Evolutionary conservation across 2,888 invertebrate genomes (phyloP), one percentile per base, ranked within the genome.

Genomic region (Drosophila robusta): DNA sequence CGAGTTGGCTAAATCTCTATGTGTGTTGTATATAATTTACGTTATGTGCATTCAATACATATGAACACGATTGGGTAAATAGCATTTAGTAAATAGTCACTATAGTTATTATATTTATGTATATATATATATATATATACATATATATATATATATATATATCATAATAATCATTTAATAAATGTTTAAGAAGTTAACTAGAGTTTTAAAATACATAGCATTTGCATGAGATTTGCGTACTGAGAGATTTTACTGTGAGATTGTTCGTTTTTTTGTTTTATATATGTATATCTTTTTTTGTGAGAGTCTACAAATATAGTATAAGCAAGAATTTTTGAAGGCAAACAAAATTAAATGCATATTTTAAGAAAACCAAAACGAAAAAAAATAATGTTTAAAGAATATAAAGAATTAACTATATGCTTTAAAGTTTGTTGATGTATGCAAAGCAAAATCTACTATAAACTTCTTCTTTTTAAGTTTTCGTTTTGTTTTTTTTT

Each of bases 101-200:
- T 87, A 89, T 87, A 81, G 49, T 79, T 82, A 86, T 83, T 79
- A 77, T 47, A 44, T 63, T 44, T 74, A 58, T 46, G 22, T 50
- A 54, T 54, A 44, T 60, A 52, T 58, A 5, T 63, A 32, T 36
- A 54, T 54, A 44, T 51, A 32, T 41, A 52, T 70, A 44, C 41
- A 41, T 62, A 46, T 58, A 45, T 61, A 45, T 64, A 26, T 57
- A n/a, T 52, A 60, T 54, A 54, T 52, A 34, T 57, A 41, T 65
- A 36, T 36, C 42, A 55, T 47, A 18, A 55, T 60, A 64, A 78
- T 78, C 54, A 46, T 75, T 76, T 68, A 71, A 75, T 81, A 68
- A 78, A 81, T 81, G 76, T 78, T 83, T 68, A 77, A 84, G 66
- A 82, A 85, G 80, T 89, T 84, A 89, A 87, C 78, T 84, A 78